These are phyloP conservation scores for Myripristis jacobus DNA, from an alignment of 2,797 vertebrate species.

Conservation along the genomic window DNA sequence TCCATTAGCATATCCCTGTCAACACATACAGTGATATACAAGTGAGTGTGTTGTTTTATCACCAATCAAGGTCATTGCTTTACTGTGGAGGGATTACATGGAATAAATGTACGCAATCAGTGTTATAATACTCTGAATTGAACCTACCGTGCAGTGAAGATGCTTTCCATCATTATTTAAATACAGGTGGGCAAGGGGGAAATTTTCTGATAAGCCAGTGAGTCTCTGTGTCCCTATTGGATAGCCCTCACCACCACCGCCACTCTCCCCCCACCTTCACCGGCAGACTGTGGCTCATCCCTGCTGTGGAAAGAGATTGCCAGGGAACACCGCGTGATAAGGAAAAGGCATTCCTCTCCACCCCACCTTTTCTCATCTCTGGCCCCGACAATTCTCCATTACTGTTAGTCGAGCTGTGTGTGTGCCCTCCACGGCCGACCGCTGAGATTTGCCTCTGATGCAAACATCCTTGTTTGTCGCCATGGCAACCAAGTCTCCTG, in stretches of 20 bases:
- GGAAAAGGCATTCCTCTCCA: conserved; percentile 30
- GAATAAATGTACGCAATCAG: conserved; percentile 38
- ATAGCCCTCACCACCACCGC: conserved; percentile 30
- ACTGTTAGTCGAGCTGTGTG: conserved; percentile 52
- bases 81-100: conserved; percentile 37
- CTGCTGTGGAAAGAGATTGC: conserved; percentile 37
- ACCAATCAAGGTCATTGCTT: conserved; percentile 66
- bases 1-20: conserved; percentile 7
- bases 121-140: conserved; percentile 45
- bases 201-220: conserved; percentile 42
- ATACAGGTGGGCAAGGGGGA: conserved; percentile 40
- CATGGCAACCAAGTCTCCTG: conserved; percentile 84
- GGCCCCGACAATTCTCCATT: conserved; percentile 45
- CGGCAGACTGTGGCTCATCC: conserved; percentile 9
- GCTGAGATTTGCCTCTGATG: conserved; percentile 79
- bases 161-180: conserved; percentile 49
- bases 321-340: conserved; percentile 27
- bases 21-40: background rate
- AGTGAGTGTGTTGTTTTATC: conserved; percentile 39
- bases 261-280: background rate
- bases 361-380: conserved; percentile 39
- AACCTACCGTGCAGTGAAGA: conserved; percentile 45
- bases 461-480: conserved; percentile 85
- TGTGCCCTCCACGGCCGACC: conserved; percentile 55
- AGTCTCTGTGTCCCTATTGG: conserved; percentile 40